Conservation (phyloP, 2,797 vertebrate species). For the Clarias platycephalus region DNA sequence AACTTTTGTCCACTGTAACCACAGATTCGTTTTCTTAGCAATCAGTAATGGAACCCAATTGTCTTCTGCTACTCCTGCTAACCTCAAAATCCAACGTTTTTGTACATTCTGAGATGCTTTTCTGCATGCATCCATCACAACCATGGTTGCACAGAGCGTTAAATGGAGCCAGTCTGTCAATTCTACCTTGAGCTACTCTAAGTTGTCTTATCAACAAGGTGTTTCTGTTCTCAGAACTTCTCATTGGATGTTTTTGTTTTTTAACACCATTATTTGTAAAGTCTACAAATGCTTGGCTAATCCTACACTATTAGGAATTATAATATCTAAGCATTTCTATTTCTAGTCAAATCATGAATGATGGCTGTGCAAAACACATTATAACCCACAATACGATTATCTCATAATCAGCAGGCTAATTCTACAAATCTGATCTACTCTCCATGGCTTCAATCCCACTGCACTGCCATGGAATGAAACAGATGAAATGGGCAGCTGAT, state of each 20-base stretch:
- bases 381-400: slow-evolving; percentile 12
- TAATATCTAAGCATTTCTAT: slow-evolving; percentile 21
- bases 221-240: background rate
- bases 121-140: background rate
- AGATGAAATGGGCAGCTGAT: background rate
- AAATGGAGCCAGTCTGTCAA: background rate
- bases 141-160: background rate
- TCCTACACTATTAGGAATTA: background rate
- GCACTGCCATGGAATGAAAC: background rate
- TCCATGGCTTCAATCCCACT: background rate
- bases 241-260: background rate
- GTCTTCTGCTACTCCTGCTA: background rate
- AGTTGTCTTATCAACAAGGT: background rate
- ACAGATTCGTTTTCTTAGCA: background rate
- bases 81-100: background rate
- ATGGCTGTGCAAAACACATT: slow-evolving; percentile 33
- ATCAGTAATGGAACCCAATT: background rate
- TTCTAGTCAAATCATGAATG: slow-evolving; percentile 11
- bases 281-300: background rate
- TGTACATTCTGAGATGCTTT: background rate
- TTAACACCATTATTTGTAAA: background rate
- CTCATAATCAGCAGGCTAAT: slow-evolving; percentile 25
- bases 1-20: background rate
- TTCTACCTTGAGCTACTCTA: background rate
- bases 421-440: slow-evolving; percentile 29